Evolutionary conservation across 2,797 vertebrate genomes (phyloP).

Genomic region (Allobates femoralis): DNA sequence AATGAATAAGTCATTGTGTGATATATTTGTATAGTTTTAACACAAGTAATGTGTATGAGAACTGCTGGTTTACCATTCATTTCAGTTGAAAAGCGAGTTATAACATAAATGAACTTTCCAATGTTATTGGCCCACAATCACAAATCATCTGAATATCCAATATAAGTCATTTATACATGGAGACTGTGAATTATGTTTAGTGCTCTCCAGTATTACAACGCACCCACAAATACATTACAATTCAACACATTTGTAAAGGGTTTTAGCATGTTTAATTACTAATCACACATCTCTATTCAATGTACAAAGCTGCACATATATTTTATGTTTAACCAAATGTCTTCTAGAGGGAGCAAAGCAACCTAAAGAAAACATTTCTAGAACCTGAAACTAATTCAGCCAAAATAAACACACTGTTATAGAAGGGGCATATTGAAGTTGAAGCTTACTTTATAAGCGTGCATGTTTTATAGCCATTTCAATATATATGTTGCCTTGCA

Average conservation of each 20-base stretch:
- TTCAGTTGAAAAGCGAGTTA: not conserved
- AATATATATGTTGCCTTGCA: constrained; percentile 60
- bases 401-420: constrained; percentile 61
- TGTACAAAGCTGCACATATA: constrained; percentile 49
- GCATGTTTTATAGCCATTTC: constrained; percentile 62
- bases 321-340: constrained; percentile 56
- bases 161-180: not conserved
- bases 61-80: not conserved
- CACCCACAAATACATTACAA: constrained; percentile 28
- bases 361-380: constrained; percentile 62
- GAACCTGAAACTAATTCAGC: constrained; percentile 59
- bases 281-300: constrained; percentile 46
- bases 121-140: not conserved
- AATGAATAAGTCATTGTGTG: not conserved
- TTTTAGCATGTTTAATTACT: constrained; percentile 52
- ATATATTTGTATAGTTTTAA: not conserved
- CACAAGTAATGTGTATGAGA: not conserved
- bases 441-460: constrained; percentile 61
- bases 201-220: not conserved
- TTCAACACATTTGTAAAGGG: constrained; percentile 38
- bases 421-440: constrained; percentile 58
- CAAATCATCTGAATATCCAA: constrained; percentile 8
- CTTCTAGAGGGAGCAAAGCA: constrained; percentile 49
- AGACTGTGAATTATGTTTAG: not conserved
- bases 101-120: not conserved